Evolutionary conservation across 2,888 invertebrate species (phyloP), one percentile per base, ranked within the genome.

Genomic region (Alentia gelatinosa): DNA sequence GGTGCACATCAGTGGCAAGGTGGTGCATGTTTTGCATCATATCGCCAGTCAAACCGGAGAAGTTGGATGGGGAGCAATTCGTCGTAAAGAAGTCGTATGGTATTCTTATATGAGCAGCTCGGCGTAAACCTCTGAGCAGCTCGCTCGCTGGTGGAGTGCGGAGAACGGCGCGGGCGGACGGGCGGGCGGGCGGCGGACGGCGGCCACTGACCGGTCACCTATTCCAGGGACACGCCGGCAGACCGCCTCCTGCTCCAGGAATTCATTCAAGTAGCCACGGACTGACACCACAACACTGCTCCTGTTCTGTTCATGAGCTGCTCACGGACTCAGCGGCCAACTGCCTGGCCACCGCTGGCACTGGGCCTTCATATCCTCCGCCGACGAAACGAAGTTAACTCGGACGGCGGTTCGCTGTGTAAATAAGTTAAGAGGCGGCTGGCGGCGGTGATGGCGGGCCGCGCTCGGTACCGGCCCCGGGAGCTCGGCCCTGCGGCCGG

Each of bases 361-460:
- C 74, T 7, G 74, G 79, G 47, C 42, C 47, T 86, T 86, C 42
- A 86, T 86, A 86, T 86, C 50, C 86, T 39, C 42, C 47, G 26
- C 26, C 35, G 47, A 86, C 26, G 33, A 42, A 86, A 86, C 50
- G 47, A 47, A 86, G 86, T 86, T 86, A 86, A 30, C 86, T 30
- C 86, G 1, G 30, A 39, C 83, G 39, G 42, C 47, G 47, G 37
- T 15, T 5, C 3, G 15, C 12, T 4, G 12, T 86, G 33, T 86
- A 86, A 86, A 86, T 86, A 86, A 86, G 33, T 86, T 86, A 86
- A 42, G 23, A 86, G 86, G 30, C n/a, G 33, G 26, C 30, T 5
- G 33, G 47, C 7, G 15, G 37, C 23, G 68, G 30, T 68, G 30
- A 68, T 12, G n/a, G 30, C 4, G 68, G 68, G 33, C 56, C 19